These are phyloP conservation scores for Morone saxatilis DNA, from an alignment of 2,113 vertebrate species.

Conservation along the genomic window DNA sequence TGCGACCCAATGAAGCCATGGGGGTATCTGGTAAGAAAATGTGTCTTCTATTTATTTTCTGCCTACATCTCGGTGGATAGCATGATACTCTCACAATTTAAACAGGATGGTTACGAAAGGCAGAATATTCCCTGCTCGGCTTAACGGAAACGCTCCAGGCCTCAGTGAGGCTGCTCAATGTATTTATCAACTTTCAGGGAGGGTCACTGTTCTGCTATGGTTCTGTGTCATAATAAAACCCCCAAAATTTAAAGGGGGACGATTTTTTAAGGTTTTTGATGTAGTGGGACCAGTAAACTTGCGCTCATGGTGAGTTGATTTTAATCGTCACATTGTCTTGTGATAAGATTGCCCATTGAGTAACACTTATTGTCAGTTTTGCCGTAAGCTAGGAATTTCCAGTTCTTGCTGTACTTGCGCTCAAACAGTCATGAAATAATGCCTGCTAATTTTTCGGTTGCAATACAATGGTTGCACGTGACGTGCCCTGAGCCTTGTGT, in stretches of 20 bases:
- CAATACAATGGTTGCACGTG: neutral
- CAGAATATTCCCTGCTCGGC: neutral
- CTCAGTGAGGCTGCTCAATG: neutral
- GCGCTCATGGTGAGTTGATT: slow-evolving; percentile 26
- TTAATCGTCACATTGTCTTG: slow-evolving; percentile 6
- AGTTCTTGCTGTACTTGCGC: neutral
- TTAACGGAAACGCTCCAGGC: neutral
- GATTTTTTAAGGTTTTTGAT: neutral
- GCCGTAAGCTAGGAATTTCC: slow-evolving; percentile 26
- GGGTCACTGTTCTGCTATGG: neutral
- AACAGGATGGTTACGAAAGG: neutral
- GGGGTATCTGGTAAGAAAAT: slow-evolving; percentile 91
- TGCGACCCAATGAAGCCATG: slow-evolving; percentile 97
- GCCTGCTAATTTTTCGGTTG: neutral
- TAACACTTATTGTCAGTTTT: slow-evolving; percentile 10
- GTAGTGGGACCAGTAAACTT: neutral
- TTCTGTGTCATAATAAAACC: neutral
- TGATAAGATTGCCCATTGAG: slow-evolving; percentile 33
- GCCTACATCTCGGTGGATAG: neutral
- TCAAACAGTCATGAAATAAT: neutral
- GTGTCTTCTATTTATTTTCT: neutral
- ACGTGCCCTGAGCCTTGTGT: neutral
- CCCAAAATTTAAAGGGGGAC: neutral
- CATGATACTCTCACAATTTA: neutral
- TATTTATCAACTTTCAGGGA: neutral